Evolutionary conservation across 2,888 invertebrate genomes (phyloP).

Genomic region (Cataglyphis cursor): DNA sequence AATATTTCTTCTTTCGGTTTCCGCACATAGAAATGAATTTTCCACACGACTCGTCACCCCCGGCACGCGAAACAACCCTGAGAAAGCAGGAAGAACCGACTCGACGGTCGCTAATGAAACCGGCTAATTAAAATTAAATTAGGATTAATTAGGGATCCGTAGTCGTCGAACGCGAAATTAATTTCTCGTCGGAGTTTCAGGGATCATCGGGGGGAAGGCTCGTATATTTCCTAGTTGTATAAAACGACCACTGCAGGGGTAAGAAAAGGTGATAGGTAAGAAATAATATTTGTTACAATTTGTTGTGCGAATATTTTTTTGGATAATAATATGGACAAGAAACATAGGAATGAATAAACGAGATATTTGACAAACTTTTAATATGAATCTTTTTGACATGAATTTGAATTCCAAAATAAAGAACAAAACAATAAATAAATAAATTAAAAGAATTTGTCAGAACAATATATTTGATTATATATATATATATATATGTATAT

Average conservation of each 20-base stretch:
- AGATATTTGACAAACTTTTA: not conserved
- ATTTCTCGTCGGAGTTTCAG: slow-evolving; percentile 64
- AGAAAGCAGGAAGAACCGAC: slow-evolving; percentile 44
- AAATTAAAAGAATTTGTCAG: not conserved
- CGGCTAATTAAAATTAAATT: slow-evolving; percentile 68
- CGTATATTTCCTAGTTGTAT: slow-evolving; percentile 46
- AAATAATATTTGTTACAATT: slow-evolving; percentile 19
- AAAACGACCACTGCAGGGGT: slow-evolving; percentile 7
- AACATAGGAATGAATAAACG: not conserved
- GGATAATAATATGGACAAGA: not conserved
- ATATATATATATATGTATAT: too few species aligned
- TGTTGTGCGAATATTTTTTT: not conserved
- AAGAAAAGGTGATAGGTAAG: not conserved
- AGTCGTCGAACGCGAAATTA: slow-evolving; percentile 70
- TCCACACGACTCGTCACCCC: slow-evolving; percentile 47
- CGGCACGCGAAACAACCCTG: slow-evolving; percentile 32
- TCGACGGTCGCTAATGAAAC: slow-evolving; percentile 52
- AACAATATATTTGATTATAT: not conserved
- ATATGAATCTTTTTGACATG: too few species aligned
- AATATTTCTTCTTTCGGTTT: slow-evolving; percentile 38
- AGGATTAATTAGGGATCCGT: slow-evolving; percentile 67
- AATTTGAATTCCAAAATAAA: not conserved
- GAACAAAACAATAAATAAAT: not conserved
- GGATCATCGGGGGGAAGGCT: slow-evolving; percentile 63
- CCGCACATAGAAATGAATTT: slow-evolving; percentile 43